Base-by-base conservation (phyloP, 2,113 vertebrate genomes). In the Mustelus asterias region DNA sequence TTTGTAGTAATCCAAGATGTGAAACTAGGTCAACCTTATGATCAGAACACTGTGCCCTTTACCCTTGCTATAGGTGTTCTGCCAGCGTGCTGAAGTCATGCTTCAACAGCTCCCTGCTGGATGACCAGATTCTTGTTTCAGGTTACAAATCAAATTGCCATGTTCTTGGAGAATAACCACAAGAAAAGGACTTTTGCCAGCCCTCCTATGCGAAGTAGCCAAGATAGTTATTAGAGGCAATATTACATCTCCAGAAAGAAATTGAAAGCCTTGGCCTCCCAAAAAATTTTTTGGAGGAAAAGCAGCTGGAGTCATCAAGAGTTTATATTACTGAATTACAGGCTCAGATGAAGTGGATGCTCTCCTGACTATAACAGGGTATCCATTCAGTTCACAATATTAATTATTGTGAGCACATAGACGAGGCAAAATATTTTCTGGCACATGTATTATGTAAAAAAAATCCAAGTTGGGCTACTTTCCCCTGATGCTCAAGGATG, bases 131-230 rank as follows among this genome's bases (percentile, higher is more conserved):
- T 93, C 60, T 93, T 93, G 60, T 93, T 93, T 93, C 89, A 93
- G 60, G n/a, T 93, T 93, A 93, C 89, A 93, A 93, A 93, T 93
- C 89, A 93, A 65, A 93, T 93, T 93, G 88, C 88, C 58, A 63
- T 92, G 89, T 93, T 93, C 89, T 93, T 93, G 89, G 89, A 93
- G 60, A 93, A 93, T 65, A 93, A 65, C 89, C 60, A 37, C 60
- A 37, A 93, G 89, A 22, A 37, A 54, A 60, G 89, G 60, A 93
- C 63, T 37, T 65, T 37, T 67, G 89, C 89, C 89, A 93, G 37
- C 20, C 65, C 60, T 93, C 33, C 60, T 22, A 65, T 24, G 60
- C 37, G 63, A 44, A 93, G 89, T 10, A n/a, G 89, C 89, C 89
- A 93, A 93, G 33, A 58, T 37, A 93, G 60, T 67, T 93, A 67